These are phyloP conservation scores for Erinaceus europaeus DNA, from an alignment of 2,113 vertebrate genomes.

Conservation along the genomic window DNA sequence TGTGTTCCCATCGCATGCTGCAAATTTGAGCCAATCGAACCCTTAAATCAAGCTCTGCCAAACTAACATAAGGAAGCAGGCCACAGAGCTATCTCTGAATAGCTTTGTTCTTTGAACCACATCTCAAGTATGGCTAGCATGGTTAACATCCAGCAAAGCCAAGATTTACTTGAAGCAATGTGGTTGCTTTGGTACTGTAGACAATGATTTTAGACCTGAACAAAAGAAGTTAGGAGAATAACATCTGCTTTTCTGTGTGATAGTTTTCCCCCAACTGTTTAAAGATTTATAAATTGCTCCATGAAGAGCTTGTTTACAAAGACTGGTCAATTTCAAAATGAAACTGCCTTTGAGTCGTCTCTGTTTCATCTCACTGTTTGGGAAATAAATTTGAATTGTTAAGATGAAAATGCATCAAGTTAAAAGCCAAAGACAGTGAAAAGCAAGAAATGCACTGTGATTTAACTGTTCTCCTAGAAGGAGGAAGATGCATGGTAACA, in stretches of 20 bases:
- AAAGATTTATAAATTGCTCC: slow-evolving; percentile 66
- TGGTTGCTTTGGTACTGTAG: background rate
- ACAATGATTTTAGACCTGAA: slow-evolving; percentile 17
- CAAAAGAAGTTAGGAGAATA: slow-evolving; percentile 23
- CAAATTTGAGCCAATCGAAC: slow-evolving; percentile 21
- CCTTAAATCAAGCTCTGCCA: background rate
- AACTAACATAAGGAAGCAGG: background rate
- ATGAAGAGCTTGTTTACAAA: slow-evolving; percentile 65
- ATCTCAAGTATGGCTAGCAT: background rate
- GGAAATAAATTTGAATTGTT: slow-evolving; percentile 64
- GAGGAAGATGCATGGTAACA: background rate
- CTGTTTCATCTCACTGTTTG: slow-evolving; percentile 71
- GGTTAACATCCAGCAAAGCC: slow-evolving; percentile 47
- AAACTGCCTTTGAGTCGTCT: slow-evolving; percentile 56
- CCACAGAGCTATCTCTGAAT: background rate
- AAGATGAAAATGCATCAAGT: slow-evolving; percentile 65
- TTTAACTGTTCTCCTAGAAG: background rate
- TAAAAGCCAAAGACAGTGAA: slow-evolving; percentile 57
- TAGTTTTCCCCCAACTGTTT: slow-evolving; percentile 54
- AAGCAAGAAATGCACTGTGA: slow-evolving; percentile 9
- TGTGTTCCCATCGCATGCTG: slow-evolving; percentile 4
- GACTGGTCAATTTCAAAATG: slow-evolving; percentile 68
- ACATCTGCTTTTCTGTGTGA: slow-evolving; percentile 66
- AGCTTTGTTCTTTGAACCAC: slow-evolving; percentile 47
- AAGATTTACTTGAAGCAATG: slow-evolving; percentile 38